Evolutionary conservation across 2,888 invertebrate genomes (phyloP).

Genomic region (Lepetodrilus schrolli): DNA sequence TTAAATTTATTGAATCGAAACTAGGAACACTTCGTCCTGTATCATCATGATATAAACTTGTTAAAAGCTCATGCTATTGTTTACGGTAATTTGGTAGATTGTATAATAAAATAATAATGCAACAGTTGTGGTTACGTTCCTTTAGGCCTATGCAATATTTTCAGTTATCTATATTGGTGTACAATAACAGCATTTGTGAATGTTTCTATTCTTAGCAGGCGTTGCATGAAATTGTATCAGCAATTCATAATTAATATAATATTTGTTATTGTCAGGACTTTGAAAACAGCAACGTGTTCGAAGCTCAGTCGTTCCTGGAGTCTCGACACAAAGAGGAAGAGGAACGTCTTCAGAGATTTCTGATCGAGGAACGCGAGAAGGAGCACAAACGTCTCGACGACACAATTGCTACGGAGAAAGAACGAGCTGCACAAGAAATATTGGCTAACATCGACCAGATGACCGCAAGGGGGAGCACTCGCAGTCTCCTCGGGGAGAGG

Average conservation of each 20-base stretch:
- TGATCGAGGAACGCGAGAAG: slow-evolving; percentile 67
- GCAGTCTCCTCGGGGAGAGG: slow-evolving; percentile 52
- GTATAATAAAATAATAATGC: too few relatives aligned
- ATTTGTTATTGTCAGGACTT: slow-evolving; percentile 82
- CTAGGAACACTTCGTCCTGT: too few relatives aligned
- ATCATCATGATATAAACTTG: too few relatives aligned
- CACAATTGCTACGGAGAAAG: slow-evolving; percentile 60
- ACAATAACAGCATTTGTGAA: not conserved
- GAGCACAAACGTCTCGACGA: slow-evolving; percentile 64
- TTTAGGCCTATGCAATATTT: too few relatives aligned
- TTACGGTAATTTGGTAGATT: too few relatives aligned
- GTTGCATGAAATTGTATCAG: too few relatives aligned
- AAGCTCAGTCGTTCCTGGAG: slow-evolving; percentile 89
- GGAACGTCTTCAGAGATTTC: slow-evolving; percentile 83
- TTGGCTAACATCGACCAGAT: slow-evolving; percentile 59
- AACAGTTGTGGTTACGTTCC: too few relatives aligned
- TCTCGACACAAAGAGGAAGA: slow-evolving; percentile 97
- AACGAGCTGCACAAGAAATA: slow-evolving; percentile 64
- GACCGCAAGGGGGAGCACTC: slow-evolving; percentile 49
- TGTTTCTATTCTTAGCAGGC: too few relatives aligned
- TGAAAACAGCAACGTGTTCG: slow-evolving; percentile 79
- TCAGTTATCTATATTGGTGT: not conserved
- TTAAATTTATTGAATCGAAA: too few relatives aligned
- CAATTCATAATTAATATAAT: too few relatives aligned
- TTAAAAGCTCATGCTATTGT: too few relatives aligned